Evolutionary conservation across 2,888 invertebrate species (phyloP).

Genomic region (Dorcus hopei): DNA sequence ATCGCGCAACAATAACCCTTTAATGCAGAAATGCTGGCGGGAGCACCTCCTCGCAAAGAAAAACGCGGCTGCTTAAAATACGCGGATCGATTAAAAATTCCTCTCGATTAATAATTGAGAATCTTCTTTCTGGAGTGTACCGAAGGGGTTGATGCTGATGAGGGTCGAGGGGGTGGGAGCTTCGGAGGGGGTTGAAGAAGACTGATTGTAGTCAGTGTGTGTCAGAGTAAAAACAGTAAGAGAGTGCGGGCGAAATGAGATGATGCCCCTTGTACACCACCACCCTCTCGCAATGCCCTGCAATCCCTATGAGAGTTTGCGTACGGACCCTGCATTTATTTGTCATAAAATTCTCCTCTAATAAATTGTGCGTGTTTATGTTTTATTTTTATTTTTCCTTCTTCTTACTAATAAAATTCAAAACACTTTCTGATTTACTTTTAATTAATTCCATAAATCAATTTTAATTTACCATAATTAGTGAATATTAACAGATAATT

Average conservation of each 20-base stretch:
- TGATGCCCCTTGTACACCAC: constrained; percentile 54
- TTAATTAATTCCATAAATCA: too few species aligned
- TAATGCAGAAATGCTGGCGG: not conserved
- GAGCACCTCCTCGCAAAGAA: constrained; percentile 19
- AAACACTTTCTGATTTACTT: not conserved
- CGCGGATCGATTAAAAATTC: constrained; percentile 37
- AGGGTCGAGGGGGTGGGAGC: constrained; percentile 18
- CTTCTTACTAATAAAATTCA: not conserved
- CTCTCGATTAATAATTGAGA: constrained; percentile 38
- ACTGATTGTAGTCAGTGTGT: constrained; percentile 51
- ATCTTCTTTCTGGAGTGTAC: constrained; percentile 31
- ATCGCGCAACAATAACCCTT: not conserved
- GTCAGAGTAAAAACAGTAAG: constrained; percentile 52
- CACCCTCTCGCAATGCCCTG: constrained; percentile 25
- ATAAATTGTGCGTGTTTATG: constrained; percentile 30
- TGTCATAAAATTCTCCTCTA: constrained; percentile 32
- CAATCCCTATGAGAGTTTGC: constrained; percentile 30
- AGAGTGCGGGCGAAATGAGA: constrained; percentile 66
- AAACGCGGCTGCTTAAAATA: constrained; percentile 32
- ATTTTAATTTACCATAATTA: too few species aligned
- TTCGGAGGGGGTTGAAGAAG: constrained; percentile 39
- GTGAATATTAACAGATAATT: too few species aligned
- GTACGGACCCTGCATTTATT: constrained; percentile 33
- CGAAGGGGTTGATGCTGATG: constrained; percentile 29
- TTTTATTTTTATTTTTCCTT: constrained; percentile 17